phyloP scores from a whole-genome alignment of 1,140 invertebrate species.

The Anoplolepis gracilipes region DNA sequence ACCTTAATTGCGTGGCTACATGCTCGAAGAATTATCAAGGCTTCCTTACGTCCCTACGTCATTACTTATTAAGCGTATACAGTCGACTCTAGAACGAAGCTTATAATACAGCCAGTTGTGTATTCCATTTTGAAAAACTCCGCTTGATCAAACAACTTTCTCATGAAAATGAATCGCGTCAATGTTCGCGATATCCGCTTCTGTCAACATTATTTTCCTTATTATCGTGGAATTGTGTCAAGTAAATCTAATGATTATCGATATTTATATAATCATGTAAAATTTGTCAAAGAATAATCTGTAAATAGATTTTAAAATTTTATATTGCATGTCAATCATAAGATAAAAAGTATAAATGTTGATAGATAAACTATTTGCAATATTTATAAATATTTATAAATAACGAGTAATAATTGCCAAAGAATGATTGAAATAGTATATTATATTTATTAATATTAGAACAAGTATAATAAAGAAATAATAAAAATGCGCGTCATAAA shows the following conservation, averaged over 20 bases:
- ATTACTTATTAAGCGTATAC: slow-evolving; percentile 66
- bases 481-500: background rate
- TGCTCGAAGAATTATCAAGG: slow-evolving; percentile 82
- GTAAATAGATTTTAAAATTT: background rate
- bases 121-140: slow-evolving; percentile 12
- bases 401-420: background rate
- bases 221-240: background rate
- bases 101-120: background rate
- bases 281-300: background rate
- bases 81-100: slow-evolving; percentile 19
- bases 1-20: slow-evolving; percentile 83
- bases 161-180: background rate
- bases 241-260: background rate
- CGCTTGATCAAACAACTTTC: background rate
- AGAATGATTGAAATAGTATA: background rate
- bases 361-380: background rate
- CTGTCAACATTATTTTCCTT: slow-evolving; percentile 15
- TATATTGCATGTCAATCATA: background rate
- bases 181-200: background rate
- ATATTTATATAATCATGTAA: too few species aligned
- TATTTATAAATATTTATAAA: background rate
- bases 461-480: background rate
- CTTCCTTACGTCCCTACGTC: slow-evolving; percentile 72
- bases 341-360: background rate
- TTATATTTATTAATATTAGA: background rate